These are phyloP conservation scores for Scomber japonicus DNA, from an alignment of 2,113 vertebrate species.

Conservation along the genomic window DNA sequence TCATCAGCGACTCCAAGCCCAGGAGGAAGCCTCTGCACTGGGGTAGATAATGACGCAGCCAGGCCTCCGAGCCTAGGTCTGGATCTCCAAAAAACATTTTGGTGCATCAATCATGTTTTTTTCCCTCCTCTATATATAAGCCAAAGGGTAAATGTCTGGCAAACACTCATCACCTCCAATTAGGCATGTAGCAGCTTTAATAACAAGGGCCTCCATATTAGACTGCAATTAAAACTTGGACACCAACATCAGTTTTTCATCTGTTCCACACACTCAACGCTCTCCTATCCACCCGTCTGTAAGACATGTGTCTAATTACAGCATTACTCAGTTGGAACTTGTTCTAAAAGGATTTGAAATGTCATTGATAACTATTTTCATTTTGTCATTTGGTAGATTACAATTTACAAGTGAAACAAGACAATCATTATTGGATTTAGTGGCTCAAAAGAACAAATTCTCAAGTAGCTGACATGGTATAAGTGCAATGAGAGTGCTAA, in stretches of 20 bases:
- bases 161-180: conserved; percentile 34
- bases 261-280: conserved; percentile 1
- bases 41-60: conserved; percentile 46
- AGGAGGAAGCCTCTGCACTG: conserved; percentile 44
- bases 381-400: no score
- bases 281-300: background rate
- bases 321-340: background rate
- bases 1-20: conserved; percentile 25
- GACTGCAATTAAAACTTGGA: conserved; percentile 28
- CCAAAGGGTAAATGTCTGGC: conserved; percentile 27
- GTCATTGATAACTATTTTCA: background rate
- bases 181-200: conserved; percentile 25
- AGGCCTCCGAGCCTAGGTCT: conserved; percentile 17
- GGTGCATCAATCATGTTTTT: conserved; percentile 13
- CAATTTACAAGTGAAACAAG: no score
- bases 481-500: no score
- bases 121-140: background rate
- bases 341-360: background rate
- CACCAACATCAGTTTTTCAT: conserved; percentile 2
- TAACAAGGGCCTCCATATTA: conserved; percentile 37
- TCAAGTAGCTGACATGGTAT: no score
- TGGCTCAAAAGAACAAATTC: no score
- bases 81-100: conserved; percentile 14
- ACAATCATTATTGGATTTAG: no score
- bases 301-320: background rate